Percentiles rank a stretch among this genome's conserved stretches.
These are phyloP conservation scores for Limenitis arthemis DNA, from an alignment of 2,888 invertebrate species.

Conservation along the genomic window DNA sequence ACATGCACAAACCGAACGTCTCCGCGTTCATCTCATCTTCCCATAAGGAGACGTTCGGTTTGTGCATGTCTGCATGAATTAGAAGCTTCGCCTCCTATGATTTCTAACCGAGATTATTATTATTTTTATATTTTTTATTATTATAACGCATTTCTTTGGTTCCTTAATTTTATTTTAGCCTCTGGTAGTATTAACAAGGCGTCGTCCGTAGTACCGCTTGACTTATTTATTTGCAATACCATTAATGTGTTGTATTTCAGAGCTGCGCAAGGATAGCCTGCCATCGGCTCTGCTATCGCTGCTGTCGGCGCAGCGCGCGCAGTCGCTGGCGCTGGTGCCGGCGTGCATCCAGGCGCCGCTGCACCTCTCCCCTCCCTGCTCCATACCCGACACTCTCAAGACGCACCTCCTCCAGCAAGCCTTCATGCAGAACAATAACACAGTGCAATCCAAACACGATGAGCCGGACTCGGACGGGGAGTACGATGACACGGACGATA, in stretches of 20 bases:
- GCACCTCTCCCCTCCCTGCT: slow-evolving; percentile 31
- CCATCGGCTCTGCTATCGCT: slow-evolving; percentile 63
- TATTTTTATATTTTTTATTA: slow-evolving; percentile 40
- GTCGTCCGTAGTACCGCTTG: slow-evolving; percentile 59
- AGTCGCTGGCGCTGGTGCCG: slow-evolving; percentile 38
- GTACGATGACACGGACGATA: slow-evolving; percentile 68
- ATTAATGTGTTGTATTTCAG: slow-evolving; percentile 64
- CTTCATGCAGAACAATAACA: slow-evolving; percentile 57
- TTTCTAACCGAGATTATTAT: slow-evolving; percentile 64
- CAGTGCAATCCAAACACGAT: slow-evolving; percentile 44
- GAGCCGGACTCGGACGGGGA: slow-evolving; percentile 65
- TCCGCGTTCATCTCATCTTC: slow-evolving; percentile 50
- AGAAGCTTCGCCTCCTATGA: slow-evolving; percentile 69
- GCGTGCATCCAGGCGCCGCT: slow-evolving; percentile 37
- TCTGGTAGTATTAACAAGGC: slow-evolving; percentile 71
- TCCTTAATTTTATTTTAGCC: slow-evolving; percentile 70
- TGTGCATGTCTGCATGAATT: slow-evolving; percentile 71
- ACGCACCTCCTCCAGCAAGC: slow-evolving; percentile 54
- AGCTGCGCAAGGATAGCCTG: slow-evolving; percentile 52
- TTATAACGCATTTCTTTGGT: slow-evolving; percentile 73
- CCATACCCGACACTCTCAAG: slow-evolving; percentile 44
- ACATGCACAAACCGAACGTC: slow-evolving; percentile 32
- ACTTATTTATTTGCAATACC: slow-evolving; percentile 60
- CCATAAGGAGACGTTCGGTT: slow-evolving; percentile 48
- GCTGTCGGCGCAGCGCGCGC: slow-evolving; percentile 53